phyloP scores from a whole-genome alignment of 37 sponge, comb jelly and placozoan species.

The Eunapius fragilis region DNA sequence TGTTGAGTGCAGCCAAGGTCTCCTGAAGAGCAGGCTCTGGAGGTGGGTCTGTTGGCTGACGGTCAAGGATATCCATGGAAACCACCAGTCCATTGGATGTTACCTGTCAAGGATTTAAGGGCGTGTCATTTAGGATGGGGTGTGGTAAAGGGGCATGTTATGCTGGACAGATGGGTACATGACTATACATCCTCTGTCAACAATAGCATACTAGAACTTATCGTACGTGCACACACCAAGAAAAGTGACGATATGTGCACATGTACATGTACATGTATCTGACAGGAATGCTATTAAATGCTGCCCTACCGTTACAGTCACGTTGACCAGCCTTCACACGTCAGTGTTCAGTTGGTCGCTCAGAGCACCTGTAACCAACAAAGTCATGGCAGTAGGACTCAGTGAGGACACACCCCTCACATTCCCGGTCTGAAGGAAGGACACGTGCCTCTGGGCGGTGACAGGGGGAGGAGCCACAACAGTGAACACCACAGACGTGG shows the following conservation, averaged over 20 bases:
- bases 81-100: conserved; percentile 13
- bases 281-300: not conserved
- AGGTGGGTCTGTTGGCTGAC: conserved; percentile 63
- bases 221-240: too few relatives aligned
- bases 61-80: conserved; percentile 36
- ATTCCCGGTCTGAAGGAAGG: conserved; percentile 40
- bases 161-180: not conserved
- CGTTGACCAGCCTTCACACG: conserved; percentile 42
- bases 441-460: conserved; percentile 22
- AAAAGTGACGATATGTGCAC: too few relatives aligned
- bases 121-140: too few relatives aligned
- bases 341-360: conserved; percentile 44
- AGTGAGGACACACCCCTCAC: not conserved
- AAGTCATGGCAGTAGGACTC: not conserved
- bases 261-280: too few relatives aligned
- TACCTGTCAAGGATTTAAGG: not conserved
- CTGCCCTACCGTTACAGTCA: conserved; percentile 20
- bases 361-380: conserved; percentile 6
- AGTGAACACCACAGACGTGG: conserved; percentile 38
- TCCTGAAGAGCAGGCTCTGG: not conserved
- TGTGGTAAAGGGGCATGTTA: not conserved
- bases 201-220: too few relatives aligned
- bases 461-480: conserved; percentile 51
- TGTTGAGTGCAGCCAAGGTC: not conserved
- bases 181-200: too few relatives aligned